A percentile compares a stretch with the other conserved stretches of the same genome.
Conservation (phyloP, 2,888 invertebrate species). For the Drosophila mulleri region DNA sequence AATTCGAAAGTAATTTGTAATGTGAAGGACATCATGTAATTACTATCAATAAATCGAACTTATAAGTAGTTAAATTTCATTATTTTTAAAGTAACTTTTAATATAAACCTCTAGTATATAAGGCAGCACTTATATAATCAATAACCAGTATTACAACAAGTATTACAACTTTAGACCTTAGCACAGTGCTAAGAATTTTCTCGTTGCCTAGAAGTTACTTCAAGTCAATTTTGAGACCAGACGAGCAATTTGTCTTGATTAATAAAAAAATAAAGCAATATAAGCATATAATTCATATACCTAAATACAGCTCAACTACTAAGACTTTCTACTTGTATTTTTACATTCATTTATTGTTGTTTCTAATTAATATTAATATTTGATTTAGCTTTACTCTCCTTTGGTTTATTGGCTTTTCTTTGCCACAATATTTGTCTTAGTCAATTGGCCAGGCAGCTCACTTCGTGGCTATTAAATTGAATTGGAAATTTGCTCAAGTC, state of each 20-base stretch:
- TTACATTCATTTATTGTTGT: neutral
- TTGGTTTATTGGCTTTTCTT: constrained; percentile 26
- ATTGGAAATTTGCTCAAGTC: constrained; percentile 43
- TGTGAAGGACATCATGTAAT: too few species aligned
- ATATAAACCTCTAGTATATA: too few species aligned
- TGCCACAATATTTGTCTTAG: constrained; percentile 3
- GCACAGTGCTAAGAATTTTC: too few species aligned
- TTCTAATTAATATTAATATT: constrained; percentile 1
- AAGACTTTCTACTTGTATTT: neutral
- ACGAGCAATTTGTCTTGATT: neutral
- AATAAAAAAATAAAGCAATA: neutral
- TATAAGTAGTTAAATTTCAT: too few species aligned
- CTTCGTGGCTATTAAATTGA: constrained; percentile 66
- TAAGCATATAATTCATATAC: too few species aligned
- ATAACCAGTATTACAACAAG: too few species aligned
- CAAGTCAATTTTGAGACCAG: neutral
- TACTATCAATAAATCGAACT: too few species aligned
- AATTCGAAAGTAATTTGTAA: neutral
- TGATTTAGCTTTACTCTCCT: neutral
- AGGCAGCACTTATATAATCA: too few species aligned
- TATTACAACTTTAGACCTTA: too few species aligned
- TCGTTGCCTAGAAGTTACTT: neutral
- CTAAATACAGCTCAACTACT: neutral
- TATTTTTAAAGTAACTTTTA: too few species aligned
- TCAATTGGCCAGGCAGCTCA: constrained; percentile 40